Base-by-base conservation (phyloP, 1,140 invertebrate genomes). In the Brachionus plicatilis region DNA sequence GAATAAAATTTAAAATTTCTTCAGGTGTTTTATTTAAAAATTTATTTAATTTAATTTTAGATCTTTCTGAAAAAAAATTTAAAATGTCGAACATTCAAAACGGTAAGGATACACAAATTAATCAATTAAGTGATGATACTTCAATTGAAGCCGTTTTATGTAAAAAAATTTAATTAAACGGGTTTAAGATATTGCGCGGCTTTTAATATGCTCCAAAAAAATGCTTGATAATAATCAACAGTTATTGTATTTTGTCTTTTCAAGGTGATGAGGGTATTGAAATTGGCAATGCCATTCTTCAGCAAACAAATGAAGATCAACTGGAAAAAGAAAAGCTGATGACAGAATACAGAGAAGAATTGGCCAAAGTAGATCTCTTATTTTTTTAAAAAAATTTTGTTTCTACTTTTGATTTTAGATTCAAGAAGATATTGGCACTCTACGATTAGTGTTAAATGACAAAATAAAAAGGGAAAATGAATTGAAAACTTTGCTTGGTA, bases 361-460 rank as follows among this genome's bases (percentile, higher is more conserved):
- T 82, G 41, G 37, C 79, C 27, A 82, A 82, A 68, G 53, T 82
- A 82, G 2, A 53, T 20, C 11, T 29, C 24, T 14, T 47, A 78
- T n/a, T 14, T 27, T 29, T n/a, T 0, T 17, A 12, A 45, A 12
- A 45, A 29, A 33, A n/a, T n/a, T n/a, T 24, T 8, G 5, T 41
- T 47, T 14, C 1, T 17, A 24, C 6, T 37, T 33, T 80, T 53
- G 1, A n/a, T 53, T 29, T 37, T 27, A 83, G 80, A 83, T 83
- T n/a, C 82, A 84, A 84, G 82, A 84, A 53, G 82, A 84, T 47
- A 84, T 84, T 20, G 82, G 29, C 7, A 84, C 82, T 47, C 45
- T 84, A 41, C 45, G 68, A 70, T 29, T 70, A 8, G 82, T 84
- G 9, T 27, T 84, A 70, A 68, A 84, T 24, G 82, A 70, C 27